Conservation (phyloP, 1,140 invertebrate genomes). For the Scaptomyza montana region DNA sequence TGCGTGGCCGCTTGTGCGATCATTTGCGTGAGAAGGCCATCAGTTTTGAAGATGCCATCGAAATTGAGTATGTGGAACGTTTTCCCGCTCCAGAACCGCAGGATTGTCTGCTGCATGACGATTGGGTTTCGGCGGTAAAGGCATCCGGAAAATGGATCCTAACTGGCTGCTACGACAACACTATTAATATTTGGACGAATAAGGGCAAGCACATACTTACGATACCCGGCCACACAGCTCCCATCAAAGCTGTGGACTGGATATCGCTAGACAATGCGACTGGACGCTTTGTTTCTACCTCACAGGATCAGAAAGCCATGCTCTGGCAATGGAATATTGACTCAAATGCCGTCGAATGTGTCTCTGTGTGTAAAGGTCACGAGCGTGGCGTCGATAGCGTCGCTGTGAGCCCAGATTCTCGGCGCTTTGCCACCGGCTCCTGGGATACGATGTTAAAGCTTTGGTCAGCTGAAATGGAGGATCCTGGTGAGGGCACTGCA, state of each 20-base stretch:
- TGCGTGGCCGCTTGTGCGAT: slow-evolving; percentile 86
- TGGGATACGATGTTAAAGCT: slow-evolving; percentile 94
- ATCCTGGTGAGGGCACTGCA: slow-evolving; percentile 62
- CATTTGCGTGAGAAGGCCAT: slow-evolving; percentile 88
- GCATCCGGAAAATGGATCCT: slow-evolving; percentile 92
- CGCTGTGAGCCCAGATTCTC: slow-evolving; percentile 87
- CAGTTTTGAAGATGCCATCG: slow-evolving; percentile 91
- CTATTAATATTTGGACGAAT: slow-evolving; percentile 93
- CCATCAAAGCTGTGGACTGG: slow-evolving; percentile 95
- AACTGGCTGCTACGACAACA: slow-evolving; percentile 97
- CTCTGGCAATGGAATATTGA: slow-evolving; percentile 94
- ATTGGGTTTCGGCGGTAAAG: slow-evolving; percentile 96
- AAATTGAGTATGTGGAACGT: slow-evolving; percentile 95
- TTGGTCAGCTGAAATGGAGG: slow-evolving; percentile 88
- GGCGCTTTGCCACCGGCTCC: slow-evolving; percentile 93
- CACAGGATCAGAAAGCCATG: slow-evolving; percentile 96
- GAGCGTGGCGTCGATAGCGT: slow-evolving; percentile 94
- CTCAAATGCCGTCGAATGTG: slow-evolving; percentile 91
- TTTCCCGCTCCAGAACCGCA: slow-evolving; percentile 94
- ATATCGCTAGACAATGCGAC: slow-evolving; percentile 87
- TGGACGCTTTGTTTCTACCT: slow-evolving; percentile 92
- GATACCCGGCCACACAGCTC: slow-evolving; percentile 93
- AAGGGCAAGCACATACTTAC: slow-evolving; percentile 93
- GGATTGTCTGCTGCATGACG: slow-evolving; percentile 96
- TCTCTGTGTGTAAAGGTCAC: slow-evolving; percentile 93